A percentile compares a stretch with the other conserved stretches of the same genome.
phyloP scores from a whole-genome alignment of 2,797 vertebrate genomes.

The Xenops minutus region DNA sequence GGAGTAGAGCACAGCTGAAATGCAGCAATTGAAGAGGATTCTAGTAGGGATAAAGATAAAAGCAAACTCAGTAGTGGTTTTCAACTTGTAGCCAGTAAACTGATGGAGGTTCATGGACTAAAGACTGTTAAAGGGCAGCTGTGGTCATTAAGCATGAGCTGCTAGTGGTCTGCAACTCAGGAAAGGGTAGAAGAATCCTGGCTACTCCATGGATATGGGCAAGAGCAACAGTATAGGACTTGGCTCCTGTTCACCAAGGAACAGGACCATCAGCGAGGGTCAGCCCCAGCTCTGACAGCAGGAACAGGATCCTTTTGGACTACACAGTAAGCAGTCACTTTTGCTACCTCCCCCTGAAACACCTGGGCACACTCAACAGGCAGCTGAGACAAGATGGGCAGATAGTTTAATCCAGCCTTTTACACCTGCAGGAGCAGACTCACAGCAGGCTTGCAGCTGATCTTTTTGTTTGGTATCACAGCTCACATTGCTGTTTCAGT shows the following conservation, averaged over 20 bases:
- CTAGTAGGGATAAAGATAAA: neutral
- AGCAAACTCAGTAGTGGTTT: neutral
- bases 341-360: neutral
- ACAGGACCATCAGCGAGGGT: neutral
- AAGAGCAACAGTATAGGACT: neutral
- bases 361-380: neutral
- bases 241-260: neutral
- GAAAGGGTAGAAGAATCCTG: neutral
- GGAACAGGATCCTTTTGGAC: neutral
- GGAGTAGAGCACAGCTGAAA: neutral
- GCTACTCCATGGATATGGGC: neutral
- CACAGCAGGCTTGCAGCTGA: neutral
- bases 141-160: neutral
- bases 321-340: fast-evolving
- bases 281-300: neutral
- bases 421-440: neutral
- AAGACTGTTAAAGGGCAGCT: neutral
- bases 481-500: neutral
- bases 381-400: neutral
- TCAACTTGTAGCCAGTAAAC: neutral
- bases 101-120: neutral
- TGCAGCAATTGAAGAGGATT: neutral
- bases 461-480: neutral
- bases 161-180: neutral
- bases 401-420: neutral